Base-by-base conservation (phyloP, 2,797 vertebrate genomes). In the Rhinichthys osculus region DNA sequence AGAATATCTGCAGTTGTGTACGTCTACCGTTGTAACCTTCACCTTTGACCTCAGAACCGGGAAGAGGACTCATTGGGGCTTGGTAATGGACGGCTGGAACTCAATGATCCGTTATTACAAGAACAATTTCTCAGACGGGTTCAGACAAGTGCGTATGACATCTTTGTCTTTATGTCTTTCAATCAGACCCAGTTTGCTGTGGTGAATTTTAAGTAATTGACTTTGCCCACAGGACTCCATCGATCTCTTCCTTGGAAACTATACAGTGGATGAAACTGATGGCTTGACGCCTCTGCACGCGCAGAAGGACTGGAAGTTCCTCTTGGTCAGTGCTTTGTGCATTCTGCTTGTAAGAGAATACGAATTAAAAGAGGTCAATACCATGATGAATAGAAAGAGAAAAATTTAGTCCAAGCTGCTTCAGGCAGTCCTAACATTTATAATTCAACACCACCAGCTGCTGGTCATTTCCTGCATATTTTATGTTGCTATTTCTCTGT, bases 121-220 rank as follows among this genome's bases (percentile, higher is more conserved):
- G 90, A 99, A 99, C 92, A 99, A 99, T 94, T 99, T 99, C 89
- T 99, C 98, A 7, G 98, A 99, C 86, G 98, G 98, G 67, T 99
- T 98, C 94, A 95, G 98, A 96, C 98, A 99, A 92, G 98, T 98
- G 91, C 87, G 92, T 6, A 52, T 16, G 42, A 23, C 44, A 19
- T 62, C 14, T 71, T 66, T 67, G 52, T 82, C 73, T 54, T 86
- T 40, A 78, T 88, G 80, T 83, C 74, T 44, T 67, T 84, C 50
- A 69, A 13, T 67, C 81, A 79, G 70, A 80, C 10, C 2, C 54
- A 1, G 30, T 66, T 84, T 82, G 57, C 19, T 38, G 33, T 1
- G 21, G 9, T 52, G 78, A 81, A 73, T 85, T 33, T 81, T 40
- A 73, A 42, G 17, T 89, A 89, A 40, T 59, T 66, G 59, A 35